Evolutionary conservation across 1,140 invertebrate genomes (phyloP).

Genomic region (Drosophila nebulosa): DNA sequence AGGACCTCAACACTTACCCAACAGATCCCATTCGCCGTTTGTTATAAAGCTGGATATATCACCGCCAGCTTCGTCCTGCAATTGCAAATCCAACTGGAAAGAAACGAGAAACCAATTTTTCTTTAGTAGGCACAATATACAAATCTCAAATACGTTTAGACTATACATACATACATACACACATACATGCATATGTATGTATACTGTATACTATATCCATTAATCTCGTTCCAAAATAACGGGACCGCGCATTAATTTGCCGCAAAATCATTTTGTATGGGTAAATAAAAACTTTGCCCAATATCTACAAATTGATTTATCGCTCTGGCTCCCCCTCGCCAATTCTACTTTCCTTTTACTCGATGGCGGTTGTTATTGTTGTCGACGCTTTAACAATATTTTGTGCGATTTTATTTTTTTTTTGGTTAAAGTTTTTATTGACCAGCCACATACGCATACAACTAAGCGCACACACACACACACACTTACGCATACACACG

Average conservation of each 20-base stretch:
- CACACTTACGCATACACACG: background rate
- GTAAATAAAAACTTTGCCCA: constrained; percentile 36
- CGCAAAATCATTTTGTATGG: constrained; percentile 1
- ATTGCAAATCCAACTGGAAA: constrained; percentile 93
- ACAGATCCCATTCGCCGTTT: constrained; percentile 99
- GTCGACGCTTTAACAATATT: constrained; percentile 40
- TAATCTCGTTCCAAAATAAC: constrained; percentile 30
- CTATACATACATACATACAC: no score
- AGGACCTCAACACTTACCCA: constrained; percentile 86
- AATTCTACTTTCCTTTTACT: background rate
- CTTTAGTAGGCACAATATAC: background rate
- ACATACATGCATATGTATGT: no score
- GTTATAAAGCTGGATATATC: constrained; percentile 97
- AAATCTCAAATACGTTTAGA: background rate
- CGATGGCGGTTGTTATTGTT: background rate
- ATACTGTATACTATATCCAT: background rate
- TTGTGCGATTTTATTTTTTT: constrained; percentile 47
- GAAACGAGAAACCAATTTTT: background rate
- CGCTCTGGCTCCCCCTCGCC: constrained; percentile 19
- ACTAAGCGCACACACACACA: background rate
- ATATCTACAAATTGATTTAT: constrained; percentile 55
- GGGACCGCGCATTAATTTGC: constrained; percentile 17
- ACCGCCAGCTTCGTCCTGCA: constrained; percentile 93
- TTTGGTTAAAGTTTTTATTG: constrained; percentile 17
- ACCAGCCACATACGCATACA: background rate